Evolutionary conservation across 2,113 vertebrate species (phyloP), one percentile per base, ranked within the genome.

Genomic region (Crotophaga sulcirostris): DNA sequence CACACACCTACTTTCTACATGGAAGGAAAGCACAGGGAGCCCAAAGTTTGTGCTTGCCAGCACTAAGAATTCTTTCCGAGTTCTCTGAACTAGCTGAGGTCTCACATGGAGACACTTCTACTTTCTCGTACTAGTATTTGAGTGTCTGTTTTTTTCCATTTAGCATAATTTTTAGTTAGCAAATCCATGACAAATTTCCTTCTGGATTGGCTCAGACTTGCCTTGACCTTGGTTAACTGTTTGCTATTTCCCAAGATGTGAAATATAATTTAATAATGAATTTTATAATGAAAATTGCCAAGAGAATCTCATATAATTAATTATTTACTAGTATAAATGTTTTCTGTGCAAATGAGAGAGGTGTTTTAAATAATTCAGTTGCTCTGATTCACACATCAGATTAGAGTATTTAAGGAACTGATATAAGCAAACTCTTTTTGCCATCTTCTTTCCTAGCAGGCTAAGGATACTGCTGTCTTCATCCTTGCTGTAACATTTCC

Each of bases 301-400:
- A 44, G 55, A 66, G 55, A 16, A 29, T 77, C 67, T 74, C 7
- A 13, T 15, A 29, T 31, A 62, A 33, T 95, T 62, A 91, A 94
- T 77, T 87, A 94, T 97, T 93, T 69, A 93, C 11, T 18, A 13
- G 51, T 55, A 49, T 62, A 93, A 94, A 83, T 73, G 34, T 91
- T 95, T 89, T 84, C 68, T 33, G 42, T 47, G 84, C 42, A 84
- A 72, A 84, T n/a, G 58, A 81, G 91, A 51, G 54, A 73, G 16
- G 44, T 42, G 31, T 54, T 79, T 73, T 76, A 34, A 89, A 86
- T 95, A 66, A 82, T 49, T 68, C 54, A 73, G 9, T 42, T 81
- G 15, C 54, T 70, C 42, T 75, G 66, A 73, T 54, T 68, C 54
- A 40, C 1, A 3, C 47, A 38, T 69, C 25, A 58, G 20, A 12